Conservation (phyloP, 2,113 vertebrate genomes). For the Salvator merianae region DNA sequence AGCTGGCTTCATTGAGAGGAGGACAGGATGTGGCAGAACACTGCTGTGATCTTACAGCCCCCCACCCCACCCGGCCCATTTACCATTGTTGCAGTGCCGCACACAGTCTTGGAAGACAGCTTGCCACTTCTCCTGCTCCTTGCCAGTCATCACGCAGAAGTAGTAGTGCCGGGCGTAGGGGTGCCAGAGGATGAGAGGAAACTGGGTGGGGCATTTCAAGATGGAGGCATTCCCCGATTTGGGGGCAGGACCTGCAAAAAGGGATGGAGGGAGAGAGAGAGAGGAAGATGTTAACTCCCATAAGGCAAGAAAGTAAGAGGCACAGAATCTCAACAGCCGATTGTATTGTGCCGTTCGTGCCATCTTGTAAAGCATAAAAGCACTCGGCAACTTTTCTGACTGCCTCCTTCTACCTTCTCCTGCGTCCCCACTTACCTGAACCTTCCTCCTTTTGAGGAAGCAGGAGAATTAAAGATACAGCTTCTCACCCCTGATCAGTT, state of each 20-base stretch:
- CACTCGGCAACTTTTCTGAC: too few species aligned
- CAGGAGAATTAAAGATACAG: neutral
- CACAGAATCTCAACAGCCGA: too few species aligned
- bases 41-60: too few species aligned
- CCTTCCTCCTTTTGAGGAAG: neutral
- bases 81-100: slow-evolving; percentile 91
- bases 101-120: slow-evolving; percentile 93
- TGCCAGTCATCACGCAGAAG: slow-evolving; percentile 91
- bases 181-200: slow-evolving; percentile 92
- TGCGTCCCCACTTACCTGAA: too few species aligned
- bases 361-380: neutral
- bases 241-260: slow-evolving; percentile 74
- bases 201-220: slow-evolving; percentile 85
- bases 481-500: neutral
- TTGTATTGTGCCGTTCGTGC: neutral
- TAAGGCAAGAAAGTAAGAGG: neutral
- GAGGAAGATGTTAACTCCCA: neutral
- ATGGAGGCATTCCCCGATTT: slow-evolving; percentile 79
- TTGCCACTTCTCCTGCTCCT: slow-evolving; percentile 92
- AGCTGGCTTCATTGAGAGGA: too few species aligned
- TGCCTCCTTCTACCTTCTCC: too few species aligned
- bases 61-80: neutral
- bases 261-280: neutral
- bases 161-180: slow-evolving; percentile 88
- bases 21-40: too few species aligned